These are phyloP conservation scores for Psittacus erithacus DNA, from an alignment of 2,113 vertebrate species.

Conservation along the genomic window DNA sequence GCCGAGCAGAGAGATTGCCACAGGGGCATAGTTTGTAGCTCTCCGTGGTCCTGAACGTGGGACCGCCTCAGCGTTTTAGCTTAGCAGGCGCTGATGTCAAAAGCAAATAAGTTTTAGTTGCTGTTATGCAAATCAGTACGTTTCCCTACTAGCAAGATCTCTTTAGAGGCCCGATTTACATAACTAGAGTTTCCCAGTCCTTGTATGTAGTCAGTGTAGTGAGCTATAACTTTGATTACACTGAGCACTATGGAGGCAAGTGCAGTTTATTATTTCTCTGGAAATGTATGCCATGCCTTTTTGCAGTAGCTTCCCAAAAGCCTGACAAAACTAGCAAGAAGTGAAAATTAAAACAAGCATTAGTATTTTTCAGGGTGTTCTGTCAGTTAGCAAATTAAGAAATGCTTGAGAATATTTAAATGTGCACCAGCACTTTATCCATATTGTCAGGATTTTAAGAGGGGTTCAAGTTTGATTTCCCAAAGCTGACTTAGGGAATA, in stretches of 20 bases:
- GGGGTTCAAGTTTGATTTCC: background rate
- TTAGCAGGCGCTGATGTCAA: background rate
- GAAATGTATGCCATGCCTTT: background rate
- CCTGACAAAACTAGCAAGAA: background rate
- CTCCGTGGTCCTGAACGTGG: fast-evolving
- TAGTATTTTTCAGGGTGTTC: background rate
- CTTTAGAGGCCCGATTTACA: background rate
- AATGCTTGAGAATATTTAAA: background rate
- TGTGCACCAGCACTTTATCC: background rate
- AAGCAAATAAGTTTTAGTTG: background rate
- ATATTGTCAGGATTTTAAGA: background rate
- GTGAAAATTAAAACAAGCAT: background rate
- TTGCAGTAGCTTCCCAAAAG: background rate
- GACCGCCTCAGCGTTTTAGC: fast-evolving
- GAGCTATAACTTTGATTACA: background rate
- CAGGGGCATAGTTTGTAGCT: fast-evolving
- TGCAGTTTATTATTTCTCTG: background rate
- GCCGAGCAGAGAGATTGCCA: background rate
- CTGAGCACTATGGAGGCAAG: background rate
- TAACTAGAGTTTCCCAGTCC: background rate
- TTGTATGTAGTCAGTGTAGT: background rate
- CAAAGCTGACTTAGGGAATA: background rate
- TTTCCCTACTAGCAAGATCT: background rate
- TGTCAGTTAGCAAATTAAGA: background rate
- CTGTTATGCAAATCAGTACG: background rate